phyloP scores from a whole-genome alignment of 37 sponge, comb jelly and placozoan species.

The Beroe forskalii region DNA sequence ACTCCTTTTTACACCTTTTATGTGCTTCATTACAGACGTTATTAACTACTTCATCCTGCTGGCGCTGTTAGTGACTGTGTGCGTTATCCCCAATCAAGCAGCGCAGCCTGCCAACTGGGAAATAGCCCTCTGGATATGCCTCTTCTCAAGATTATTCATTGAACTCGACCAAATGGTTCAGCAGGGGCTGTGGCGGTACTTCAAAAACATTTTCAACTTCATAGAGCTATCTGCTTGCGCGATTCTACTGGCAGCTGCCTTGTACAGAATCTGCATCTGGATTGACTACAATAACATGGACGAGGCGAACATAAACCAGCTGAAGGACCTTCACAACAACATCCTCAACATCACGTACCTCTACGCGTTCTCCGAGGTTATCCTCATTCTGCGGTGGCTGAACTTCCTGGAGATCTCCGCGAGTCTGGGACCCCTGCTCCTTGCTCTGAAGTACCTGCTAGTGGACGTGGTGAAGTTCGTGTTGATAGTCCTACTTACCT shows the following conservation, averaged over 20 bases:
- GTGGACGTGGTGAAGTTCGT: slow-evolving; percentile 45
- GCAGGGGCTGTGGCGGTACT: slow-evolving; percentile 28
- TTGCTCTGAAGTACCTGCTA: slow-evolving; percentile 12
- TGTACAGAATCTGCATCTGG: neutral
- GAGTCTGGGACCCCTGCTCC: slow-evolving; percentile 14
- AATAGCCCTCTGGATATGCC: neutral
- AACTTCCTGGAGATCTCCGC: slow-evolving; percentile 19
- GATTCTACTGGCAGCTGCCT: neutral
- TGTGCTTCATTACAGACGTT: slow-evolving; percentile 30
- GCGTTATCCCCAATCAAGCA: neutral
- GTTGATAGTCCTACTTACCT: slow-evolving; percentile 26
- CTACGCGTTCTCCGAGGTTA: slow-evolving; percentile 8
- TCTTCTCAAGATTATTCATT: neutral
- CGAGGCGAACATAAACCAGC: neutral
- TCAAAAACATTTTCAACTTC: slow-evolving; percentile 1
- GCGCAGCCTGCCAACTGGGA: neutral
- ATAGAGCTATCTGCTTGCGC: neutral
- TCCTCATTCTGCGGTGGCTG: slow-evolving; percentile 44
- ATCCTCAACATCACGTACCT: slow-evolving; percentile 14
- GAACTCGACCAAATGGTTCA: slow-evolving; percentile 41
- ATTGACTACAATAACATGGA: neutral
- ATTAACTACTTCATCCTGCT: slow-evolving; percentile 6
- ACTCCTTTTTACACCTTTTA: slow-evolving; percentile 3
- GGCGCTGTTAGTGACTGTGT: neutral
- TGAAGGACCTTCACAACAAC: neutral